phyloP scores from a whole-genome alignment of 2,888 invertebrate species.

The Eristalinus aeneus region DNA sequence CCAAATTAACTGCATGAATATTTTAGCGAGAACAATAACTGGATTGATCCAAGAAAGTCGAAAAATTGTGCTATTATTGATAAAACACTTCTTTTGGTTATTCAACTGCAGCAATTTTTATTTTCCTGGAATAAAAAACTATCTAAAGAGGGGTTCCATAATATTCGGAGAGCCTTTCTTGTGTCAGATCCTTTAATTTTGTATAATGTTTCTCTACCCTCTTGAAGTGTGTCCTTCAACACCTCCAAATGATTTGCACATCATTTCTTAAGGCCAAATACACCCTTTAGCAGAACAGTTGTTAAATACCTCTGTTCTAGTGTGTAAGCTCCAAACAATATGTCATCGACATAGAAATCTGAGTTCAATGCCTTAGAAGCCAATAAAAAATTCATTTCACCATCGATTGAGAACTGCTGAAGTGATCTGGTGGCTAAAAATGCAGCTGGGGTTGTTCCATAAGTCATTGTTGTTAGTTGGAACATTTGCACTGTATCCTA shows the following conservation, averaged over 20 bases:
- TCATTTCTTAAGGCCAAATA: constrained; percentile 32
- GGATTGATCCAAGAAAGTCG: constrained; percentile 44
- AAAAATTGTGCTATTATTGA: constrained; percentile 49
- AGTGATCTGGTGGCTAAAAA: too few species aligned
- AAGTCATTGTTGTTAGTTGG: constrained; percentile 39
- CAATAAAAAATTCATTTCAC: too few species aligned
- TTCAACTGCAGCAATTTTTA: not conserved
- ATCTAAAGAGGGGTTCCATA: constrained; percentile 59
- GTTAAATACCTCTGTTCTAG: not conserved
- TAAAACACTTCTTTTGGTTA: constrained; percentile 36
- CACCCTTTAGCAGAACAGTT: not conserved
- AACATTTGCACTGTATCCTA: constrained; percentile 31
- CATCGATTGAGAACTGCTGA: too few species aligned
- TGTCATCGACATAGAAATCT: not conserved
- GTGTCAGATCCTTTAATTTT: constrained; percentile 39
- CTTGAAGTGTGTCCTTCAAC: constrained; percentile 14
- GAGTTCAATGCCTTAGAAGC: too few species aligned
- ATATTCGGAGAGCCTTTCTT: constrained; percentile 62
- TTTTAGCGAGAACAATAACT: constrained; percentile 39
- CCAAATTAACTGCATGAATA: constrained; percentile 46
- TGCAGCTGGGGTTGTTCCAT: constrained; percentile 3
- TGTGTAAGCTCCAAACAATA: constrained; percentile 3
- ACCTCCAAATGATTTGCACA: constrained; percentile 37
- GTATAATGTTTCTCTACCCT: constrained; percentile 50
- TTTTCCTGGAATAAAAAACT: constrained; percentile 32